Conservation (phyloP, 2,888 invertebrate genomes). For the Mimachlamys varia region DNA sequence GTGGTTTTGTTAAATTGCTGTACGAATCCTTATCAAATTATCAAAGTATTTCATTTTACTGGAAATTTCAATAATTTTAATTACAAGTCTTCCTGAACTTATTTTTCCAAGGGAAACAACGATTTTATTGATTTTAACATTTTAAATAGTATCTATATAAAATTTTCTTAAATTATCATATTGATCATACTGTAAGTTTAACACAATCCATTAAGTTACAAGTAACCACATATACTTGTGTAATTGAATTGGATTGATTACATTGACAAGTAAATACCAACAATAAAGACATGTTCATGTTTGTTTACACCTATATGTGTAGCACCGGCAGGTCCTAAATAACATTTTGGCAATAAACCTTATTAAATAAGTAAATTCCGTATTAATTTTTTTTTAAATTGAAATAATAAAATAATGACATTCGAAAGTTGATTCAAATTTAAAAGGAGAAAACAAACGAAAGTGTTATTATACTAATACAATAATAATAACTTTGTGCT, state of each 20-base stretch:
- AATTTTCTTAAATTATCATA: not conserved
- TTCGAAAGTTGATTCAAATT: not conserved
- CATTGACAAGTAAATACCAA: not conserved
- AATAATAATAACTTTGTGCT: too few relatives aligned
- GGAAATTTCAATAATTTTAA: not conserved
- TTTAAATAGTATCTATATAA: too few relatives aligned
- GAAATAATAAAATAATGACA: not conserved
- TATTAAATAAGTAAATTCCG: not conserved
- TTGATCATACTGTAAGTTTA: not conserved
- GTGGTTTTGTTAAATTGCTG: not conserved
- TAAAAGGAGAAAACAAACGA: too few relatives aligned
- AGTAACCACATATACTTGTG: not conserved
- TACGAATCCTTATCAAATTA: too few relatives aligned
- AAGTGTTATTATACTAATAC: too few relatives aligned
- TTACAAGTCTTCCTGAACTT: not conserved
- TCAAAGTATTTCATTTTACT: too few relatives aligned
- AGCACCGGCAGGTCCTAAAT: not conserved
- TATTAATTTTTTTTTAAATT: not conserved
- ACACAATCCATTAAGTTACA: not conserved
- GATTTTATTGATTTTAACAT: too few relatives aligned
- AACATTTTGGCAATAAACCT: not conserved
- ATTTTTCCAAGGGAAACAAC: too few relatives aligned
- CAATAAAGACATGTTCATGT: not conserved
- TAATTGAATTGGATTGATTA: not conserved
- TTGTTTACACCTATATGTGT: not conserved